These are phyloP conservation scores for Platycheirus rosarum DNA, from an alignment of 2,888 invertebrate genomes.

Conservation along the genomic window DNA sequence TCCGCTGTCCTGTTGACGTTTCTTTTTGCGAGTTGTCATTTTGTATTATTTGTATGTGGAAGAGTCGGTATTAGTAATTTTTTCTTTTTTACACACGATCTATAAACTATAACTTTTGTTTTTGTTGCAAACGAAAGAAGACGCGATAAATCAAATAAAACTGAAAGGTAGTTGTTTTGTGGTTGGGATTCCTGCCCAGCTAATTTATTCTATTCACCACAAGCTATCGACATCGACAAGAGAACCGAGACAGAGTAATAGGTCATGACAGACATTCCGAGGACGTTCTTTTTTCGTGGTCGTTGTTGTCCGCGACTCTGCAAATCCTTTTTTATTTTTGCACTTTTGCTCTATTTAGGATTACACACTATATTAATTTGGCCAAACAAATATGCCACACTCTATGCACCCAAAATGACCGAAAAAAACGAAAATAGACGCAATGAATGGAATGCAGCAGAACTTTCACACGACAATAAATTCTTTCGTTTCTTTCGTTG, in stretches of 20 bases:
- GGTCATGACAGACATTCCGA: conserved; percentile 51
- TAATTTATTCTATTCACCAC: conserved; percentile 37
- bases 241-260: conserved; percentile 24
- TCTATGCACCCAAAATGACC: conserved; percentile 42
- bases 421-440: conserved; percentile 64
- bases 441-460: conserved; percentile 66
- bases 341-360: conserved; percentile 17
- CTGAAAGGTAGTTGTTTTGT: not conserved
- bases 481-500: conserved; percentile 38
- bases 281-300: conserved; percentile 15
- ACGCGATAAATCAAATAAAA: conserved; percentile 40
- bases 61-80: conserved; percentile 9
- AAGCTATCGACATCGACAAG: conserved; percentile 5
- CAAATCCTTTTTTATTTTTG: too few species aligned
- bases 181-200: conserved; percentile 10
- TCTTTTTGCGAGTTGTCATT: conserved; percentile 88
- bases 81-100: conserved; percentile 1
- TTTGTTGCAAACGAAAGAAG: conserved; percentile 8
- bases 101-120: conserved; percentile 13
- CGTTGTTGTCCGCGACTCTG: not conserved
- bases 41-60: conserved; percentile 9
- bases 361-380: conserved; percentile 38
- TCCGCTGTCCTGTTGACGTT: conserved; percentile 85
- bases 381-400: conserved; percentile 51
- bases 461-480: conserved; percentile 66